A percentile compares a stretch with the other conserved stretches of the same genome.
phyloP scores from a whole-genome alignment of 2,888 invertebrate genomes.

The Actias luna region DNA sequence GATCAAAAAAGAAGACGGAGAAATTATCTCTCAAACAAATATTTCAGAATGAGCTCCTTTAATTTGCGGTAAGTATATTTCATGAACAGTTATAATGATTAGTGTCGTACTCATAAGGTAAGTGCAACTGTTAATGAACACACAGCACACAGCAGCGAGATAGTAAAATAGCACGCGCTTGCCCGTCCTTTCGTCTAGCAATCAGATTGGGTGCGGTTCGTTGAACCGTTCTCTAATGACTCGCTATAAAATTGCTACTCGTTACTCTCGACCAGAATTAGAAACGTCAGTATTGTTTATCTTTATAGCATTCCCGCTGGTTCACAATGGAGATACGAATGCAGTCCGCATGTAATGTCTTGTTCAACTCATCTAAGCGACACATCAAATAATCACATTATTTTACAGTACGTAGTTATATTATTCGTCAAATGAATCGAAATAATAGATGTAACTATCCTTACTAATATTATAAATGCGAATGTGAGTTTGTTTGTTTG shows the following conservation, averaged over 20 bases:
- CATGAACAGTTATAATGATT: slow-evolving; percentile 5
- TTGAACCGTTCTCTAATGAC: slow-evolving; percentile 41
- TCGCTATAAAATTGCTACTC: slow-evolving; percentile 44
- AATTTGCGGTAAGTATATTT: background rate
- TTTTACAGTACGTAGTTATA: background rate
- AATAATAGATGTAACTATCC: background rate
- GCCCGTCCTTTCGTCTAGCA: slow-evolving; percentile 40
- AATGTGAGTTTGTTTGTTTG: too few relatives aligned
- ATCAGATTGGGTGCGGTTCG: slow-evolving; percentile 35
- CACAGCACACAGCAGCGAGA: background rate
- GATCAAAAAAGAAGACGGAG: too few relatives aligned
- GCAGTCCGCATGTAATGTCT: background rate
- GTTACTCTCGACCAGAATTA: slow-evolving; percentile 32
- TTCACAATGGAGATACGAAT: slow-evolving; percentile 19
- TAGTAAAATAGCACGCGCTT: slow-evolving; percentile 7
- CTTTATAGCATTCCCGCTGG: slow-evolving; percentile 13
- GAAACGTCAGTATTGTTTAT: slow-evolving; percentile 27
- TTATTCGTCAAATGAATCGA: background rate
- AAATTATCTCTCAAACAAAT: too few relatives aligned
- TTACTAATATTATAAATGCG: background rate
- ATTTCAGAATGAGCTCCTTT: too few relatives aligned
- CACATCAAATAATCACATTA: slow-evolving; percentile 2
- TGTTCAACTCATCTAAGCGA: slow-evolving; percentile 7
- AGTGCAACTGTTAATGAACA: slow-evolving; percentile 10
- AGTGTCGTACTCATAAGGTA: slow-evolving; percentile 5